Evolutionary conservation across 2,113 vertebrate species (phyloP), one percentile per base, ranked within the genome.

Genomic region (Riparia riparia): DNA sequence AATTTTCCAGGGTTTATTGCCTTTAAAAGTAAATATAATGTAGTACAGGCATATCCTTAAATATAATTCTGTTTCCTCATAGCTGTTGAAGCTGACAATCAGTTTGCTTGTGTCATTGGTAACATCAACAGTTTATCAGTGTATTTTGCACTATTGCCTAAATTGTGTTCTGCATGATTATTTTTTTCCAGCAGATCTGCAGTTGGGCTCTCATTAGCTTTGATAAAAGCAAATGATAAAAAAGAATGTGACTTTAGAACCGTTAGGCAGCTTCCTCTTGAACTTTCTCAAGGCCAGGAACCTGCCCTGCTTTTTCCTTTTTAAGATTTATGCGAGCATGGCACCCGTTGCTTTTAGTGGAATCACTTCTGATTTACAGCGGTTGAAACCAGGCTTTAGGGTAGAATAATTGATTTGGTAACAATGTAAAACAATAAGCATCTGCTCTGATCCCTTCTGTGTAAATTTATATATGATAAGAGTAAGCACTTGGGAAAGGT

Each of bases 381-480:
- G 24, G 57, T 45, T 81, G 66, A 93, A 93, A 82, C 19, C 28
- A 73, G 72, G 57, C 39, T 91, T 77, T 72, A 71, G 50, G 51
- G 24, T 82, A 79, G 87, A 96, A 83, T 80, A 89, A 82, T 77
- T 91, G 74, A 63, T 73, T 82, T 70, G 77, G 65, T 89, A 64
- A 94, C 82, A 60, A 53, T 25, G 68, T 86, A 81, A 95, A 95
- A 76, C 82, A 92, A 53, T 63, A 79, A 88, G 66, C 47, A 70
- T 66, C 87, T 85, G 42, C 68, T 82, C 32, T 4, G 6, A 34
- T 90, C 63, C 49, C 14, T 72, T 86, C 34, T 60, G 57, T 71
- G 54, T 49, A 90, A 82, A 64, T 79, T 95, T 95, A 77, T 94
- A 39, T 77, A 81, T 29, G 76, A 41, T 90, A 82, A 89, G 82